These are phyloP conservation scores for Polia nebulosa DNA, from an alignment of 2,888 invertebrate genomes.

Conservation along the genomic window DNA sequence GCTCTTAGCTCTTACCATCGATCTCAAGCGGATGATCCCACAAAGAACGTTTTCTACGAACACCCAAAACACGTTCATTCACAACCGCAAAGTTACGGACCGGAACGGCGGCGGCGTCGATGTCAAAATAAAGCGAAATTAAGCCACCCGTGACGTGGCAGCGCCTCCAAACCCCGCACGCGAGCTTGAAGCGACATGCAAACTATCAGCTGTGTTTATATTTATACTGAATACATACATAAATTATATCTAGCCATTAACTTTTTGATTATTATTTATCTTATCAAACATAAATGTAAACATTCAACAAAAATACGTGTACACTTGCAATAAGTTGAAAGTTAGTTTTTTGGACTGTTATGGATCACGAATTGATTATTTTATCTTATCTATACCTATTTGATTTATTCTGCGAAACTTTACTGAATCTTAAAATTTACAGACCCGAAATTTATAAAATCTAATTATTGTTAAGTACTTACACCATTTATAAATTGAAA, in stretches of 20 bases:
- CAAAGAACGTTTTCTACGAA: slow-evolving; percentile 81
- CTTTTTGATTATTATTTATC: slow-evolving; percentile 52
- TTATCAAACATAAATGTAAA: slow-evolving; percentile 62
- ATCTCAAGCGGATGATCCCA: slow-evolving; percentile 71
- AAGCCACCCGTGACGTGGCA: slow-evolving; percentile 72
- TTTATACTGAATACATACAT: slow-evolving; percentile 50
- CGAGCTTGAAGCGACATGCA: slow-evolving; percentile 43
- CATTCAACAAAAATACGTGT: slow-evolving; percentile 53
- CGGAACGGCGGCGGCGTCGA: slow-evolving; percentile 74
- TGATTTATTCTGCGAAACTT: not conserved
- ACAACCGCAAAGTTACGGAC: slow-evolving; percentile 77
- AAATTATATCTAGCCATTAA: slow-evolving; percentile 46
- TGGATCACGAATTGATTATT: slow-evolving; percentile 18
- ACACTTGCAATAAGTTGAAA: slow-evolving; percentile 22
- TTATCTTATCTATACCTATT: slow-evolving; percentile 10
- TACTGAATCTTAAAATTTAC: slow-evolving; percentile 9
- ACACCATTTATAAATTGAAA: no score
- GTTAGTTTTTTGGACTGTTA: slow-evolving; percentile 3
- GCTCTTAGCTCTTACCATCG: slow-evolving; percentile 17
- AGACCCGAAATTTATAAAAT: not conserved
- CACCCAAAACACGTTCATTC: slow-evolving; percentile 82
- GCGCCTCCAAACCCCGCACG: slow-evolving; percentile 47
- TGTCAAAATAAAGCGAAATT: slow-evolving; percentile 78
- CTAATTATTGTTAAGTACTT: no score
- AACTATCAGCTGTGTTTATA: slow-evolving; percentile 61